Evolutionary conservation across 1,140 invertebrate genomes (phyloP), one percentile per base, ranked within the genome.

Genomic region (Nymphalis io): DNA sequence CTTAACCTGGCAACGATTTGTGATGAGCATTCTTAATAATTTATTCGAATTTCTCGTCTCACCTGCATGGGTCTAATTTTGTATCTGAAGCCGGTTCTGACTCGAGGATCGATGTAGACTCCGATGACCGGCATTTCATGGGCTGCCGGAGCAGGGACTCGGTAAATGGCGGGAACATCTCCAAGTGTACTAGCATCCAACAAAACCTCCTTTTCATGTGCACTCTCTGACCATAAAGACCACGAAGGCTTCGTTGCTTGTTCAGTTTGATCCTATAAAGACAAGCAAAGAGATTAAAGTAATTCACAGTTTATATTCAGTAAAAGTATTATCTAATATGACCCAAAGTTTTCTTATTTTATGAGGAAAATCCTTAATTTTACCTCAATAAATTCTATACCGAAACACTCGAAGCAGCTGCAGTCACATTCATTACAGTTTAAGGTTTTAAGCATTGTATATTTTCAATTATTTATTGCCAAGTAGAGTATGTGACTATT

Each of bases 21-120:
- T 68, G 64, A 70, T 76, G 73, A 60, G 53, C 51, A 67, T 64
- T 60, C 60, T 66, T 21, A 68, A 74, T 51, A 2, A 62, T 66
- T 60, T 72, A 55, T 76, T 77, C 75, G 72, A 74, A 83, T 78
- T 75, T 82, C 82, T 89, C 78, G 72, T 88, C 89, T 92, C 83
- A 93, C 91, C 77, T 93, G 92, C 79, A 95, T 91, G 0, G 94
- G 94, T 78, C 93, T 94, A 42, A 96, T 95, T 89, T 94, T 93
- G 91, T 96, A 96, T 82, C 93, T 92, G 92, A 96, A 96, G 42
- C 96, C 95, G 64, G 95, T 93, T 57, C 94, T 90, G 61, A 96
- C 94, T 61, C 94, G 89, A 40, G 93, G 93, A 87, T 96, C 95
- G 57, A 96, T 93, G 83, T 95, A 95, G 15, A 96, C 94, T 63